These are phyloP conservation scores for Zygogramma bicolorata DNA, from an alignment of 2,888 invertebrate species.

Conservation along the genomic window DNA sequence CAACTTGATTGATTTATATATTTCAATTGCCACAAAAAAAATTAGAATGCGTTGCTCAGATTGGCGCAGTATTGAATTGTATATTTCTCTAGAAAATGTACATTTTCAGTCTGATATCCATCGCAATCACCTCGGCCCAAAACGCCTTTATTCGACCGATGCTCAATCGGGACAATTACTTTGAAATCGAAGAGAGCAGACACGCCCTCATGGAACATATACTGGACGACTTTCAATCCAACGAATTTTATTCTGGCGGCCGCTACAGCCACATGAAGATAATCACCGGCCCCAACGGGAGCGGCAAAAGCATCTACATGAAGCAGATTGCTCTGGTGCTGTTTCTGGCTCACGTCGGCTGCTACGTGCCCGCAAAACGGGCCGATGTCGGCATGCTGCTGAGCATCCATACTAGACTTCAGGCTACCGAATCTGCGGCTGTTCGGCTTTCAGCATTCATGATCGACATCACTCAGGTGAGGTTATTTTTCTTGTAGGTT, in stretches of 20 bases:
- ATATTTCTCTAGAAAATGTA: background rate
- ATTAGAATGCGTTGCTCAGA: too few relatives aligned
- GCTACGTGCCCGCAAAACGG: slow-evolving; percentile 85
- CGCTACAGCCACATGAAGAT: slow-evolving; percentile 76
- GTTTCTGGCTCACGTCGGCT: slow-evolving; percentile 90
- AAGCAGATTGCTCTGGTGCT: slow-evolving; percentile 86
- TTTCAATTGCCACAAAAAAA: too few relatives aligned
- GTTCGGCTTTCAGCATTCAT: slow-evolving; percentile 88
- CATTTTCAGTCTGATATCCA: slow-evolving; percentile 61
- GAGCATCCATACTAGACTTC: slow-evolving; percentile 82
- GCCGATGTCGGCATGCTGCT: slow-evolving; percentile 80
- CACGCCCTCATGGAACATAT: slow-evolving; percentile 82
- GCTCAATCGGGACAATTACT: slow-evolving; percentile 59
- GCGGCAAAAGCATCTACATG: slow-evolving; percentile 93
- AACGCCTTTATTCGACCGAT: slow-evolving; percentile 62
- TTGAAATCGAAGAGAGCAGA: slow-evolving; percentile 68
- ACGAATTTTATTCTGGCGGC: slow-evolving; percentile 75
- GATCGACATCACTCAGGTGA: slow-evolving; percentile 85
- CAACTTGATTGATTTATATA: too few relatives aligned
- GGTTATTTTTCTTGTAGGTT: too few relatives aligned
- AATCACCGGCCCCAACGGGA: slow-evolving; percentile 90
- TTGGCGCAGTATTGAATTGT: too few relatives aligned
- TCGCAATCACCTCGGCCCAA: slow-evolving; percentile 62
- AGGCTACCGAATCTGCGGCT: slow-evolving; percentile 81
- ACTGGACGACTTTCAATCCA: slow-evolving; percentile 78